A percentile compares a stretch with the other conserved stretches of the same genome.
Conservation (phyloP, 2,888 invertebrate genomes). For the Elmis aenea region DNA sequence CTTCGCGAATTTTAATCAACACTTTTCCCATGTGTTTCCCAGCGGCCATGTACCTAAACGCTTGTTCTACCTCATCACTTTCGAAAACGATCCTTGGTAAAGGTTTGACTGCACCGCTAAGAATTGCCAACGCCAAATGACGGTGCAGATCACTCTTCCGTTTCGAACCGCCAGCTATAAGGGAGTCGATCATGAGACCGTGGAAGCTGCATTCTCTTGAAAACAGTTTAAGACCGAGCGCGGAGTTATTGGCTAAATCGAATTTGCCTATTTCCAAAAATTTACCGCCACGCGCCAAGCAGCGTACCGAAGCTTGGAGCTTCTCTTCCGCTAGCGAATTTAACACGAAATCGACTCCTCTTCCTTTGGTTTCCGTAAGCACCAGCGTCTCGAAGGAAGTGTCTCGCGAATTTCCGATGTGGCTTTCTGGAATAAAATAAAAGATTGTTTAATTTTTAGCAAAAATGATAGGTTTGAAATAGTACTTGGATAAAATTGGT, state of each 20-base stretch:
- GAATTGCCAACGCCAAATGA: constrained; percentile 50
- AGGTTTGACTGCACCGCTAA: constrained; percentile 63
- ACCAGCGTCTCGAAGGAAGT: constrained; percentile 84
- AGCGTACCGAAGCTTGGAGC: constrained; percentile 64
- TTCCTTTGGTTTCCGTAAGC: constrained; percentile 70
- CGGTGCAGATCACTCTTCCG: constrained; percentile 51
- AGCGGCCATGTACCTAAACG: constrained; percentile 60
- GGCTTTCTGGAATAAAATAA: too few relatives aligned
- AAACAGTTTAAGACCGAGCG: constrained; percentile 64
- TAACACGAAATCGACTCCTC: constrained; percentile 84
- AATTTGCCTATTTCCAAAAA: constrained; percentile 86
- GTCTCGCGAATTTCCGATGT: constrained; percentile 86
- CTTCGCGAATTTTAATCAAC: constrained; percentile 42
- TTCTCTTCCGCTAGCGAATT: constrained; percentile 93
- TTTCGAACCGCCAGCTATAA: constrained; percentile 50
- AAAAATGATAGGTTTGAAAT: too few relatives aligned
- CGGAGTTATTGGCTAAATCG: constrained; percentile 66
- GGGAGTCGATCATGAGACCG: constrained; percentile 68
- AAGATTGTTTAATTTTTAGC: too few relatives aligned
- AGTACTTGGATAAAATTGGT: too few relatives aligned
- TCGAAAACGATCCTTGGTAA: constrained; percentile 60
- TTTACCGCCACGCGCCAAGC: constrained; percentile 57
- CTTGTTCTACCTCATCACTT: constrained; percentile 62
- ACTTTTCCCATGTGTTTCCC: constrained; percentile 81
- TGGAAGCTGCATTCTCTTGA: constrained; percentile 70